Evolutionary conservation across 2,888 invertebrate genomes (phyloP), one percentile per base, ranked within the genome.

Genomic region (Hirudinaria manillensis): DNA sequence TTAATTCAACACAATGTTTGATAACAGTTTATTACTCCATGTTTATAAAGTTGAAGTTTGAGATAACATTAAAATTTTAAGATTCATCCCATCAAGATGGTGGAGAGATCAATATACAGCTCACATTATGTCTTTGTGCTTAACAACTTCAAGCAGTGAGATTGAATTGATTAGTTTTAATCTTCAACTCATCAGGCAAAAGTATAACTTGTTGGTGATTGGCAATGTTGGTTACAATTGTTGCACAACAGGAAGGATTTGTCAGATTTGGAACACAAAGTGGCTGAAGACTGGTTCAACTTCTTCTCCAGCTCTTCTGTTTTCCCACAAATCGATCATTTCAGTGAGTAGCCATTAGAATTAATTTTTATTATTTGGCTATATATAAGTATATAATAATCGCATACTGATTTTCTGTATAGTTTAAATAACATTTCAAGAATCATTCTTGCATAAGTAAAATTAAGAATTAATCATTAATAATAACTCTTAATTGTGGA

Each of bases 51-150:
- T 45, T 45, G 10, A 3, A 2, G 27, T 45, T 68, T 10, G 68
- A 16, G 21, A 61, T 29, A 10, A 16, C 29, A 7, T 1, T 16
- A 6, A 27, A 61, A 61, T 27, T 7, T 61, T 3, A 67, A 77
- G 76, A 38, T 29, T 19, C 32, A 45, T 32, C 76, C 76, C 19
- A 76, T 78, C 34, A 76, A 76, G 34, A 65, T 78, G 75, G 38
- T 78, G 38, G 78, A 78, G 73, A 53, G 76, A 27, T 77, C 77
- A 0, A 32, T 78, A 27, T 74, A 53, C 76, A 78, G 78, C 67
- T 77, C 78, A 13, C 55, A 74, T n/a, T 53, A 78, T 67, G 68
- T 76, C 24, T 78, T 78, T 68, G 77, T 76, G 24, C 73, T 77
- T 45, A 77, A 77, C 36, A 76, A 71, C 70, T 65, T 65, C 67